Conservation (phyloP, 2,797 vertebrate genomes). For the Muscicapa striata region DNA sequence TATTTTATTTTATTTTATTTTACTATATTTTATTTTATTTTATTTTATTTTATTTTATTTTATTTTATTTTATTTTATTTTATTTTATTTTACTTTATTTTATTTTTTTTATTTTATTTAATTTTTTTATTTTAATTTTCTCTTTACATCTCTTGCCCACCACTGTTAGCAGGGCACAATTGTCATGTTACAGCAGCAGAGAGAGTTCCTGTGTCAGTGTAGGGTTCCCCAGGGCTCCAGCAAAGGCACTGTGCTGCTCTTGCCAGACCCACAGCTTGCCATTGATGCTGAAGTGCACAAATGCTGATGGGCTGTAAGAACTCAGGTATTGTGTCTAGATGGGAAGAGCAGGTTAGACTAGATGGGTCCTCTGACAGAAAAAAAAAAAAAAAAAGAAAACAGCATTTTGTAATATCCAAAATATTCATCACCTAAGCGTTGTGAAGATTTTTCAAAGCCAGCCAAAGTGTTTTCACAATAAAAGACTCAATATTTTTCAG, state of each 20-base stretch:
- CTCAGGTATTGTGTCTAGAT: background rate
- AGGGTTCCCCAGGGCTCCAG: background rate
- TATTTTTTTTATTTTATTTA: background rate
- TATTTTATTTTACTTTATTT: background rate
- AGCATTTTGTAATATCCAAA: background rate
- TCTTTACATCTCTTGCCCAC: too few species aligned
- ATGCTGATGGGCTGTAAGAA: rapidly evolving
- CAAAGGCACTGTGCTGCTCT: rapidly evolving
- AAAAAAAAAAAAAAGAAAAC: background rate
- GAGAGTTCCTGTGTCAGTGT: background rate
- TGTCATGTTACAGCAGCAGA: too few species aligned
- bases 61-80: background rate
- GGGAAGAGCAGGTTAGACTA: background rate
- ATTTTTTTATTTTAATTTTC: background rate
- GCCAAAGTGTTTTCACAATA: background rate
- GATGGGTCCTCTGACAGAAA: background rate
- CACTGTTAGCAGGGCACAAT: rapidly evolving
- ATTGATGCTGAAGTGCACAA: rapidly evolving
- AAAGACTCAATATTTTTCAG: background rate
- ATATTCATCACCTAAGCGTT: background rate
- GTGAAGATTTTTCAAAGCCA: background rate
- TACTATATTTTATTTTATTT: background rate
- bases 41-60: too few species aligned
- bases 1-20: background rate
- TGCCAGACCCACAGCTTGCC: background rate